Percentiles rank a stretch among this genome's conserved stretches.
These are phyloP conservation scores for Zhuqinia jingwanae DNA, from an alignment of 2,888 invertebrate species.

Conservation along the genomic window DNA sequence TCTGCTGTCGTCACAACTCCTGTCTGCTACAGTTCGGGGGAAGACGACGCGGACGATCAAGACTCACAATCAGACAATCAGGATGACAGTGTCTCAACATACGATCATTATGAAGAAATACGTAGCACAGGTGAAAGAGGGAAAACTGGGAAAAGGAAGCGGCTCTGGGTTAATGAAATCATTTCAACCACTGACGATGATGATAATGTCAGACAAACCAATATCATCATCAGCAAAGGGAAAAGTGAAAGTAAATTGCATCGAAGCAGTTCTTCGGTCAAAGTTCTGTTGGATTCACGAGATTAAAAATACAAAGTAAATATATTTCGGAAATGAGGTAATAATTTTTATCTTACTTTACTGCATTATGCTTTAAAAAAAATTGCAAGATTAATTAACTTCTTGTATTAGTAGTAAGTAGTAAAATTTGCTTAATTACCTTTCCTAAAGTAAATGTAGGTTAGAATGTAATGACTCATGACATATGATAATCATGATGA, in stretches of 20 bases:
- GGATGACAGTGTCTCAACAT: conserved; percentile 17
- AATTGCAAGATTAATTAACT: neutral
- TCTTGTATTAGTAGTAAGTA: neutral
- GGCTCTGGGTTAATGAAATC: conserved; percentile 59
- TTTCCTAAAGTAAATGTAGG: conserved; percentile 44
- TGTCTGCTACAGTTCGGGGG: conserved; percentile 53
- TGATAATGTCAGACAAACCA: conserved; percentile 22
- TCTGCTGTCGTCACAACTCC: neutral
- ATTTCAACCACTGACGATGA: conserved; percentile 56
- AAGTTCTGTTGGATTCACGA: conserved; percentile 42
- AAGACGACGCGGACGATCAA: conserved; percentile 43
- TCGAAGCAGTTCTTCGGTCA: conserved; percentile 10
- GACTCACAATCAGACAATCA: conserved; percentile 53
- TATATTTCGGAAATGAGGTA: conserved; percentile 7
- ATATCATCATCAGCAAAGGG: neutral
- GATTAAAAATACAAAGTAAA: conserved; percentile 15
- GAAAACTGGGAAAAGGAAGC: conserved; percentile 44
- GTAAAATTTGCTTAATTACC: conserved; percentile 47
- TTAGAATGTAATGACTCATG: conserved; percentile 59
- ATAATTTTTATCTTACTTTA: neutral
- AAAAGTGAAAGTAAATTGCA: conserved; percentile 24
- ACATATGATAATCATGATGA: conserved; percentile 26
- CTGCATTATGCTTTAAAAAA: neutral
- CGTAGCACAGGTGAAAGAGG: conserved; percentile 22
- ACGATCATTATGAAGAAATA: conserved; percentile 48